Conservation (phyloP, 2,113 vertebrate species). For the Zosterops pallidus region DNA sequence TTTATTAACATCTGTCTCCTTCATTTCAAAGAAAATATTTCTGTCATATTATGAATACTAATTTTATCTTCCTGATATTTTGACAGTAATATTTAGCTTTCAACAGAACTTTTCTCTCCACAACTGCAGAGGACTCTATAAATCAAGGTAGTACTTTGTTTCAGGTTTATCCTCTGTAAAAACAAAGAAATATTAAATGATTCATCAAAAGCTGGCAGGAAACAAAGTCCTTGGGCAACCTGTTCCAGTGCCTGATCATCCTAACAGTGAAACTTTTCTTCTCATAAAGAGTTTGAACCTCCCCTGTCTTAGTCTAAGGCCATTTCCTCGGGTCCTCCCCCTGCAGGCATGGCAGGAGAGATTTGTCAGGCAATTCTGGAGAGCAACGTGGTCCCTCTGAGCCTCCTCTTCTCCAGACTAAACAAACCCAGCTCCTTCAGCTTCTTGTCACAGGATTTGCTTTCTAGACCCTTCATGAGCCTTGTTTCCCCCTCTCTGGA, state of each 20-base stretch:
- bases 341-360: background rate
- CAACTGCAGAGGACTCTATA: background rate
- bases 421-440: background rate
- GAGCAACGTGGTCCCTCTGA: background rate
- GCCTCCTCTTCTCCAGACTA: background rate
- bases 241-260: no score
- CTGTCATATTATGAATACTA: slow-evolving; percentile 9
- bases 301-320: background rate
- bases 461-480: no score
- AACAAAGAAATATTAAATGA: background rate
- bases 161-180: no score
- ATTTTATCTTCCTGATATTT: slow-evolving; percentile 30
- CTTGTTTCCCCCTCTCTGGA: background rate
- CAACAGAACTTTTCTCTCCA: background rate
- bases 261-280: background rate
- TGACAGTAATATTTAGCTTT: slow-evolving; percentile 30
- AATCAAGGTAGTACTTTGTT: background rate
- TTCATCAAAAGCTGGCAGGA: background rate
- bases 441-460: background rate
- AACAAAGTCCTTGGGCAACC: background rate
- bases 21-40: slow-evolving; percentile 21
- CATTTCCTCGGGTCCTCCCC: background rate
- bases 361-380: background rate
- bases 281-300: background rate
- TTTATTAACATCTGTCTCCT: background rate